Conservation (phyloP, 2,797 vertebrate genomes). For the Cossypha polioptera region DNA sequence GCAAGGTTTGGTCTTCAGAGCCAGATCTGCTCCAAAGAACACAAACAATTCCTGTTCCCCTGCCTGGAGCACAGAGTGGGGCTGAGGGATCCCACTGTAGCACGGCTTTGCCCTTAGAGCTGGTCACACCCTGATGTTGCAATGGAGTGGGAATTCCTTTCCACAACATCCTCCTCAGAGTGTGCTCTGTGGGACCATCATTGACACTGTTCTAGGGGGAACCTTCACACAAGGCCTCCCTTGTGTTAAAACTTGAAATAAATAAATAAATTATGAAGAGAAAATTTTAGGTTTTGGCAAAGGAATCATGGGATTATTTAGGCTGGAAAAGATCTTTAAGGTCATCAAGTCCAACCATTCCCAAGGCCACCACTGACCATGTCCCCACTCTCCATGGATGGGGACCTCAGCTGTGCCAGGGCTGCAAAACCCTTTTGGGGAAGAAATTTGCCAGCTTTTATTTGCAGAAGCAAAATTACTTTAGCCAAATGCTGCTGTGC, state of each 20-base stretch:
- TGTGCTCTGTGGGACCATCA: not conserved
- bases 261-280: not conserved
- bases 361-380: not conserved
- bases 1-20: not conserved
- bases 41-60: not conserved
- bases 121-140: not conserved
- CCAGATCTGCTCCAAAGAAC: not conserved
- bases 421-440: not conserved
- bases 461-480: not conserved
- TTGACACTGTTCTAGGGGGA: not conserved
- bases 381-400: not conserved
- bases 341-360: not conserved
- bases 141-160: not conserved
- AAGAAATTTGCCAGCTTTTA: not conserved
- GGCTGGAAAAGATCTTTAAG: not conserved
- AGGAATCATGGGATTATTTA: not conserved
- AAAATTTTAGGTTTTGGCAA: not conserved
- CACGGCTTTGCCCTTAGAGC: not conserved
- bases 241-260: not conserved
- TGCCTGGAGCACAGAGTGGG: not conserved
- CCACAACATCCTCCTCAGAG: not conserved
- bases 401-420: not conserved
- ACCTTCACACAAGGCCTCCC: not conserved
- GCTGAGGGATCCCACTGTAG: not conserved
- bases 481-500: not conserved